These are phyloP conservation scores for Alaudala cheleensis DNA, from an alignment of 2,113 vertebrate species.

Conservation along the genomic window DNA sequence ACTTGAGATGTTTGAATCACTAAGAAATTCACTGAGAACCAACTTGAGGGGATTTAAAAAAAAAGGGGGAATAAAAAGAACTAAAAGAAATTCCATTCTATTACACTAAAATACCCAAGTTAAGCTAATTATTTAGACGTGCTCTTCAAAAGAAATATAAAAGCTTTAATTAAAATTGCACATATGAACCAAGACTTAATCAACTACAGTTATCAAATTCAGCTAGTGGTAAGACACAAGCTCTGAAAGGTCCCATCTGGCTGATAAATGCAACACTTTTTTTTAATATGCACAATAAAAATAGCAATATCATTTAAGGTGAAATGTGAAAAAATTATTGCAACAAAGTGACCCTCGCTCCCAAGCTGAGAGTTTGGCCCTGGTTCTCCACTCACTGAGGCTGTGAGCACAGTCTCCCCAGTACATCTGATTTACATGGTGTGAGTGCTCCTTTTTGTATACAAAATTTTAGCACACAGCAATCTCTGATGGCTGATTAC, in stretches of 20 bases:
- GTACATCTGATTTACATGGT: neutral
- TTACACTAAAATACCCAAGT: neutral
- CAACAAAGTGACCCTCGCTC: neutral
- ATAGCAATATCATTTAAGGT: neutral
- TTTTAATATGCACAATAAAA: neutral
- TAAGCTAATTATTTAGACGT: neutral
- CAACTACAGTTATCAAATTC: neutral
- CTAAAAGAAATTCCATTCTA: neutral
- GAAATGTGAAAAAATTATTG: neutral
- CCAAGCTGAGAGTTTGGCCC: neutral
- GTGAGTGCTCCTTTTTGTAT: neutral
- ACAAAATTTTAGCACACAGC: conserved; percentile 19
- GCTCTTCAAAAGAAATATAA: neutral
- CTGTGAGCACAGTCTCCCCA: neutral
- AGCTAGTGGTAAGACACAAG: neutral
- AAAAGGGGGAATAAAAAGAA: neutral
- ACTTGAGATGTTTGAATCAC: neutral
- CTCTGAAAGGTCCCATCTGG: neutral
- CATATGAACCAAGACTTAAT: neutral
- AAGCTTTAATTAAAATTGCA: neutral
- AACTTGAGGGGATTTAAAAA: neutral
- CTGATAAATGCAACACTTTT: neutral
- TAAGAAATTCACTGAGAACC: neutral
- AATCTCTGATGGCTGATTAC: neutral
- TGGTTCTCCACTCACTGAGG: neutral